phyloP scores from a whole-genome alignment of 2,113 vertebrate species.

The Genyomyrus donnyi region DNA sequence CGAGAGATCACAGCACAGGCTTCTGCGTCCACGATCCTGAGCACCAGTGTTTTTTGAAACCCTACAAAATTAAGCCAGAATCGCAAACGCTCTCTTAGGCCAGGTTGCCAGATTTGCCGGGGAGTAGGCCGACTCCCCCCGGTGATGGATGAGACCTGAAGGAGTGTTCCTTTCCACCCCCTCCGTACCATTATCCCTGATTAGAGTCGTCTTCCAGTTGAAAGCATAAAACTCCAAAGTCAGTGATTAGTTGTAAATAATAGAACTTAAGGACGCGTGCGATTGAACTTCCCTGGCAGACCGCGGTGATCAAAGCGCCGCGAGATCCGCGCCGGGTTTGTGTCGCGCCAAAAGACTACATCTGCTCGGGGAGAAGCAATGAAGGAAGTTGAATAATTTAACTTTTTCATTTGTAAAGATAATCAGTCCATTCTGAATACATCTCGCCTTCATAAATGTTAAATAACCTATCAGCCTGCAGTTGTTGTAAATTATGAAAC shows the following conservation, averaged over 20 bases:
- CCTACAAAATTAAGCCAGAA: constrained; percentile 29
- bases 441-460: constrained; percentile 99
- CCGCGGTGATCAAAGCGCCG: constrained; percentile 36
- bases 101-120: constrained; percentile 9
- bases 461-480: constrained; percentile 99
- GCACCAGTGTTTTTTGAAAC: background rate
- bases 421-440: constrained; percentile 97
- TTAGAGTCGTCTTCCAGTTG: constrained; percentile 45
- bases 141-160: constrained; percentile 38
- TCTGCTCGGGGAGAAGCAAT: constrained; percentile 48
- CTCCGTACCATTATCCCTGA: constrained; percentile 38
- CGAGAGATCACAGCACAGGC: background rate
- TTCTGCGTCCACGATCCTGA: constrained; percentile 17
- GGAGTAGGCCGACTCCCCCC: constrained; percentile 16
- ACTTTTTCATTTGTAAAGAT: constrained; percentile 99
- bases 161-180: constrained; percentile 27
- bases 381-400: constrained; percentile 89
- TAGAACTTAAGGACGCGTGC: constrained; percentile 48
- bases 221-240: constrained; percentile 41
- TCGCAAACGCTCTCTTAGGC: constrained; percentile 35
- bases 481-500: constrained; percentile 99
- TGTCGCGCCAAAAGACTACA: constrained; percentile 54
- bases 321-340: constrained; percentile 38
- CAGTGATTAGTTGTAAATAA: constrained; percentile 54
- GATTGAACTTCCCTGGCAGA: constrained; percentile 42